Conservation (phyloP, 2,888 invertebrate species). For the Ypsolopha sequella region DNA sequence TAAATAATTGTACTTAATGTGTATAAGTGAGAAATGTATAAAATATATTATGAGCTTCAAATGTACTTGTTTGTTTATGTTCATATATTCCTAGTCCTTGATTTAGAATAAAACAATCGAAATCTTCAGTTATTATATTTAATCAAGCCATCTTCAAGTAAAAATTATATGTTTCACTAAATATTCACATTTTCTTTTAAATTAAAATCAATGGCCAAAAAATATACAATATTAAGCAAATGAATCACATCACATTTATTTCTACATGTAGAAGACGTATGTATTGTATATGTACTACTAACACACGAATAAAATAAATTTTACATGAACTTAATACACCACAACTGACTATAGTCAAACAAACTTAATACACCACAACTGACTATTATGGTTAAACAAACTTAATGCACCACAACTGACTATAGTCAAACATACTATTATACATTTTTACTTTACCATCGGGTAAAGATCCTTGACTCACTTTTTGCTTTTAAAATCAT, state of each 20-base stretch:
- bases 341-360: too few species aligned
- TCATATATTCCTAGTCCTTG: background rate
- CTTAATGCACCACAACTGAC: too few species aligned
- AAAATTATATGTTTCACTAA: background rate
- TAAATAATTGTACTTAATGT: slow-evolving; percentile 46
- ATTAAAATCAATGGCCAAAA: slow-evolving; percentile 19
- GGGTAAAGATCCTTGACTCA: too few species aligned
- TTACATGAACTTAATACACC: too few species aligned
- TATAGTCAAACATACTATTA: too few species aligned
- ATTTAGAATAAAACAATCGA: background rate
- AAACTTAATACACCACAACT: too few species aligned
- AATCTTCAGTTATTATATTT: background rate
- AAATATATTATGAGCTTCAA: slow-evolving; percentile 27
- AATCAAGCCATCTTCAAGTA: background rate
- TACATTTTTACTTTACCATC: too few species aligned
- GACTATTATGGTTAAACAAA: too few species aligned
- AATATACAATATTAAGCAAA: slow-evolving; percentile 13
- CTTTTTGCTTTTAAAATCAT: too few species aligned
- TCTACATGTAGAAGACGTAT: slow-evolving; percentile 17
- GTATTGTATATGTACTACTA: slow-evolving; percentile 14
- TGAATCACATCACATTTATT: slow-evolving; percentile 31
- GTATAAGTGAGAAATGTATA: slow-evolving; percentile 22
- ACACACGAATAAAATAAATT: slow-evolving; percentile 15
- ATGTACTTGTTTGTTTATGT: slow-evolving; percentile 11
- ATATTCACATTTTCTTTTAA: background rate